Percentiles rank a stretch among this genome's conserved stretches.
phyloP scores from a whole-genome alignment of 2,797 vertebrate genomes.

The Pteronotus mesoamericanus region DNA sequence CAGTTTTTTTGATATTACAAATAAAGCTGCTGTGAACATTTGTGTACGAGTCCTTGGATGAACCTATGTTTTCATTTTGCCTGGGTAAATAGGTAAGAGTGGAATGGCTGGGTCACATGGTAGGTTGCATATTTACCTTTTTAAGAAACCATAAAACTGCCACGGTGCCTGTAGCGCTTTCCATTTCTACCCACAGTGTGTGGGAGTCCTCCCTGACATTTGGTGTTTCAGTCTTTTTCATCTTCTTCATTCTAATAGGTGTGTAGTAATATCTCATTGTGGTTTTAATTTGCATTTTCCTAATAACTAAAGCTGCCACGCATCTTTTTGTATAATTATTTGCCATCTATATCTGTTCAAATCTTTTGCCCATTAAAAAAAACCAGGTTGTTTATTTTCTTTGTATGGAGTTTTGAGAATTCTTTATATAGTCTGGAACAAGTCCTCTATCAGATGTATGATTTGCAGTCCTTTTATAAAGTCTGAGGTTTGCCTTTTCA shows the following conservation, averaged over 20 bases:
- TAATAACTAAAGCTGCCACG: not conserved
- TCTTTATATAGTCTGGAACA: not conserved
- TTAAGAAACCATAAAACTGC: not conserved
- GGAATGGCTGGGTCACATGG: not conserved
- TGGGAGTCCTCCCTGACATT: not conserved
- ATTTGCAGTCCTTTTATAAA: not conserved
- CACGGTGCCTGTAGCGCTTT: rapidly evolving
- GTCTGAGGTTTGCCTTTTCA: not conserved
- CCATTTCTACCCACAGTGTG: rapidly evolving
- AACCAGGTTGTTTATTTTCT: not conserved
- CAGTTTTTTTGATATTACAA: not conserved
- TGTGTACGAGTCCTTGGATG: not conserved
- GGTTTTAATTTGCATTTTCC: not conserved
- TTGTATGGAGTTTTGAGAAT: not conserved
- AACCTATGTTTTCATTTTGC: not conserved
- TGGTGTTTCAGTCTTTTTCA: not conserved
- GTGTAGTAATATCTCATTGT: not conserved
- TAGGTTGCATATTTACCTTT: not conserved
- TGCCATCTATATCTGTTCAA: not conserved
- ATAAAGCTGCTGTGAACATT: not conserved
- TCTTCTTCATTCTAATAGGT: not conserved
- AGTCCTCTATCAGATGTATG: not conserved
- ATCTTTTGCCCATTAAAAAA: not conserved
- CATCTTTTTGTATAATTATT: not conserved
- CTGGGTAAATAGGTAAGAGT: not conserved